phyloP scores from a whole-genome alignment of 37 sponge, comb jelly and placozoan genomes.

The Theonella swinhoei region DNA sequence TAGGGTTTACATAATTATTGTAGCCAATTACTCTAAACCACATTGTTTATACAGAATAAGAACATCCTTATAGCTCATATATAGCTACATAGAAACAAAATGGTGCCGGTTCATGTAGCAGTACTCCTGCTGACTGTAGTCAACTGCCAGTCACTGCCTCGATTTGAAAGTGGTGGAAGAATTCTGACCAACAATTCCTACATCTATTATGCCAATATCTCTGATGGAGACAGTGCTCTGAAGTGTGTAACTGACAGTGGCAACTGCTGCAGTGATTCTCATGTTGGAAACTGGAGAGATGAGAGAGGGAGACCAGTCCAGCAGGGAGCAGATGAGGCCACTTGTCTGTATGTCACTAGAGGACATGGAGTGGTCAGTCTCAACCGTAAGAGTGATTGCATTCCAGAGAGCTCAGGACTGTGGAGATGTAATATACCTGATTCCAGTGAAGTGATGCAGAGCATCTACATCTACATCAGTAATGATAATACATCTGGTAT shows the following conservation, averaged over 20 bases:
- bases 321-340: not conserved
- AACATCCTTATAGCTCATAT: no score
- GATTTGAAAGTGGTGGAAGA: not conserved
- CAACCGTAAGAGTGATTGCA: not conserved
- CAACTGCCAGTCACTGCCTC: not conserved
- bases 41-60: no score
- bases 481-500: not conserved
- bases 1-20: no score
- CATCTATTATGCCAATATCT: not conserved
- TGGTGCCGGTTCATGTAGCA: no score
- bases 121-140: not conserved
- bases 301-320: not conserved
- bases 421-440: not conserved
- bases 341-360: not conserved
- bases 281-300: not conserved
- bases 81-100: no score
- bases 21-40: no score
- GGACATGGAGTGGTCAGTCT: not conserved
- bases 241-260: not conserved
- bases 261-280: not conserved
- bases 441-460: not conserved
- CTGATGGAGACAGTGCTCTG: not conserved
- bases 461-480: not conserved
- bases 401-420: not conserved
- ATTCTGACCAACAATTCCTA: not conserved